Conservation (phyloP, 2,113 vertebrate species). For the Psittacara wagleri region DNA sequence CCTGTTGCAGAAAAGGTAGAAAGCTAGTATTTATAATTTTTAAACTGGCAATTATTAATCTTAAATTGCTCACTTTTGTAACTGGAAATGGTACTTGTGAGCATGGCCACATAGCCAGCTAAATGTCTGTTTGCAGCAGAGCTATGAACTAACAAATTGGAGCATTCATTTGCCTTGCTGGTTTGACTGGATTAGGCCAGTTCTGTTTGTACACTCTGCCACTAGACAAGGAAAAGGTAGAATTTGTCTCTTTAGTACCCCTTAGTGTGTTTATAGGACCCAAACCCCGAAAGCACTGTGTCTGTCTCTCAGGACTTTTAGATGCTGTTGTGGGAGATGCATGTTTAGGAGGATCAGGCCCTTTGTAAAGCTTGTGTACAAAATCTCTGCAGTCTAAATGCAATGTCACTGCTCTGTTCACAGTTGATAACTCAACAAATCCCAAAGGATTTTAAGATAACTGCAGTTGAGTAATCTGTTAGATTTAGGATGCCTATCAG, state of each 20-base stretch:
- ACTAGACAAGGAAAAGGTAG: not conserved
- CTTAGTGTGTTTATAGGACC: not conserved
- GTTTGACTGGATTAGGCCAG: not conserved
- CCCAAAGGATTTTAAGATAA: not conserved
- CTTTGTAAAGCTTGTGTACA: not conserved
- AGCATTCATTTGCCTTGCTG: not conserved
- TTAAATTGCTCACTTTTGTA: not conserved
- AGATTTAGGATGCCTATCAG: not conserved
- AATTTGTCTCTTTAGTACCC: not conserved
- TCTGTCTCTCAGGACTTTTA: not conserved
- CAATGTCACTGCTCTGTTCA: rapidly evolving
- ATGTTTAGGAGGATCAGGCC: not conserved
- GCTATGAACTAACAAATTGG: not conserved
- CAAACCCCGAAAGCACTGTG: not conserved
- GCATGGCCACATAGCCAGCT: rapidly evolving
- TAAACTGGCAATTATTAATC: not conserved
- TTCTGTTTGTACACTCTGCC: not conserved
- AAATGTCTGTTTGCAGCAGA: not conserved
- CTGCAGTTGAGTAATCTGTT: not conserved
- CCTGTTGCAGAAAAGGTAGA: not conserved
- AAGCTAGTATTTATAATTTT: not conserved
- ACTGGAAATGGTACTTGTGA: not conserved
- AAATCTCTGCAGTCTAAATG: not conserved
- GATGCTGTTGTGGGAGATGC: not conserved
- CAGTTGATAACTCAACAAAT: not conserved